phyloP scores from a whole-genome alignment of 2,888 invertebrate species.

The Cataglyphis livida region DNA sequence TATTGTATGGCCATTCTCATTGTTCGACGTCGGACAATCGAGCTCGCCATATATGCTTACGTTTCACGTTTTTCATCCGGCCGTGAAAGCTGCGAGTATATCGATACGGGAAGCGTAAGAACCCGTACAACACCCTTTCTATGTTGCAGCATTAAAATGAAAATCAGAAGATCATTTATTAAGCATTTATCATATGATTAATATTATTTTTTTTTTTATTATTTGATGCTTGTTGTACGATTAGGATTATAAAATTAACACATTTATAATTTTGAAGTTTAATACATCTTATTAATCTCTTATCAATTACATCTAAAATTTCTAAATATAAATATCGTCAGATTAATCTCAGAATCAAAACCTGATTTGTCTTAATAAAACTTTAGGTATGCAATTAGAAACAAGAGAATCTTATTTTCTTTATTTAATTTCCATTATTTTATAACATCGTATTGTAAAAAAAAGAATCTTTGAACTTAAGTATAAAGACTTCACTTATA shows the following conservation, averaged over 20 bases:
- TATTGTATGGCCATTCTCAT: constrained; percentile 63
- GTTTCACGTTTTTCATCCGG: constrained; percentile 42
- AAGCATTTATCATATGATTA: neutral
- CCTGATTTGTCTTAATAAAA: neutral
- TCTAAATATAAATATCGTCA: neutral
- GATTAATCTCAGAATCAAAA: neutral
- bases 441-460: neutral
- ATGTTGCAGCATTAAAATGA: neutral
- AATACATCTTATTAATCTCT: neutral
- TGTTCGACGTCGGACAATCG: constrained; percentile 61
- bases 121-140: neutral
- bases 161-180: constrained; percentile 16
- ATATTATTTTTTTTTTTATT: neutral
- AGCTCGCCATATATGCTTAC: constrained; percentile 60
- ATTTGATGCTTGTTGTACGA: neutral
- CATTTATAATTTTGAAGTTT: neutral
- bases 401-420: neutral
- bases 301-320: neutral
- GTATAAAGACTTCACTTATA: neutral
- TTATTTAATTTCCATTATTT: constrained; percentile 19
- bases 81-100: constrained; percentile 42
- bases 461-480: neutral
- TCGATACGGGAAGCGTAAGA: constrained; percentile 16
- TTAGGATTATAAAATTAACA: neutral
- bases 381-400: neutral